Percentiles rank a stretch among this genome's conserved stretches.
These are phyloP conservation scores for Omphaloscelis lunosa DNA, from an alignment of 2,888 invertebrate genomes.

Conservation along the genomic window DNA sequence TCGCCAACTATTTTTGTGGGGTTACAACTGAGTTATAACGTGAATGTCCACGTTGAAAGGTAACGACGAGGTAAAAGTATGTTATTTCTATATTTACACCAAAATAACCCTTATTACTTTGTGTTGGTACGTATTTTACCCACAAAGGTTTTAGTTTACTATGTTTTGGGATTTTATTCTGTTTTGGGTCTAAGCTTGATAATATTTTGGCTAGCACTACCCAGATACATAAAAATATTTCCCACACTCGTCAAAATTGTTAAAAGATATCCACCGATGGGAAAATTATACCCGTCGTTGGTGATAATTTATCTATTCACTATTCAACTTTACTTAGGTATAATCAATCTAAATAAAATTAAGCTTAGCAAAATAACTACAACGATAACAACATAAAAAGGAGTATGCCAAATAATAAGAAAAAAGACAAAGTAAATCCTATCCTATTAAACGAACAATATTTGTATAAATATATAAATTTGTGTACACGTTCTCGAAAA, in stretches of 20 bases:
- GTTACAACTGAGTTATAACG: constrained; percentile 77
- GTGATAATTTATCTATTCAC: not conserved
- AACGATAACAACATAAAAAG: too few relatives aligned
- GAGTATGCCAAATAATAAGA: too few relatives aligned
- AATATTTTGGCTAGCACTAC: not conserved
- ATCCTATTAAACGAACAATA: too few relatives aligned
- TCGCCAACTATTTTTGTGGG: constrained; percentile 79
- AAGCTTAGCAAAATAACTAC: too few relatives aligned
- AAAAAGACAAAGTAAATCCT: not conserved
- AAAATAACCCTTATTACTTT: constrained; percentile 57
- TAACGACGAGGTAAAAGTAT: constrained; percentile 74
- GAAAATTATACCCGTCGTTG: not conserved
- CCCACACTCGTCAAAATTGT: too few relatives aligned
- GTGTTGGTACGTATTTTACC: constrained; percentile 36
- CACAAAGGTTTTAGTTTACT: constrained; percentile 9
- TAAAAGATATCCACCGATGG: too few relatives aligned
- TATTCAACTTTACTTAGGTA: too few relatives aligned
- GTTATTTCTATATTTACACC: constrained; percentile 65
- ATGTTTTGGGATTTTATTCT: constrained; percentile 10
- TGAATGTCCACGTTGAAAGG: constrained; percentile 73
- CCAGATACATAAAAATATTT: not conserved
- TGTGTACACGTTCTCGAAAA: too few relatives aligned
- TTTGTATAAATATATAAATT: too few relatives aligned
- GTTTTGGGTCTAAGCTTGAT: not conserved
- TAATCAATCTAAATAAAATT: too few relatives aligned